phyloP scores from a whole-genome alignment of 53 echinoderm and acorn worm genomes.

The Holothuria leucospilota region DNA sequence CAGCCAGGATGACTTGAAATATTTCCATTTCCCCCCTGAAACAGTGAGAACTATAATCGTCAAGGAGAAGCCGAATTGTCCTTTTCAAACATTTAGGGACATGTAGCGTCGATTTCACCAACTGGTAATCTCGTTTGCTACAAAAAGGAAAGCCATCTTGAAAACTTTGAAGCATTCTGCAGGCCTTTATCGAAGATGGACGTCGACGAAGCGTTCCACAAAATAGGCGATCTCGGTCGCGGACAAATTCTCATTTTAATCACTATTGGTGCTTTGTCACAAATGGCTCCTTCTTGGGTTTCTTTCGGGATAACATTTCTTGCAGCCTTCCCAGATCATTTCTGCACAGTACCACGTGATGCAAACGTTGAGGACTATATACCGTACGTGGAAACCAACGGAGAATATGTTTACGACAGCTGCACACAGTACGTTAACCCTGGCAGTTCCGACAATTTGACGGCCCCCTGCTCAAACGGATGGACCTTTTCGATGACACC shows the following conservation, averaged over 20 bases:
- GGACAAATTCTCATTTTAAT: constrained; percentile 81
- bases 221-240: constrained; percentile 75
- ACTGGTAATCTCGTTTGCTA: too few relatives aligned
- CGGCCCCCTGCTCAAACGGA: constrained; percentile 69
- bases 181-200: constrained; percentile 70
- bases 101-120: too few relatives aligned
- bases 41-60: too few relatives aligned
- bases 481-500: constrained; percentile 68
- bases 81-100: too few relatives aligned
- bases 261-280: constrained; percentile 71
- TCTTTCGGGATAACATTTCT: constrained; percentile 81
- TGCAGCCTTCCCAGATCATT: constrained; percentile 76
- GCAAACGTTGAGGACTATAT: background rate
- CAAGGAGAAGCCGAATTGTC: too few relatives aligned
- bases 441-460: constrained; percentile 52
- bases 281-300: constrained; percentile 80
- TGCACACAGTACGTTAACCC: constrained; percentile 39
- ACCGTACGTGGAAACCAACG: background rate
- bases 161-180: too few relatives aligned
- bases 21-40: too few relatives aligned
- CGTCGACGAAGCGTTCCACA: constrained; percentile 72
- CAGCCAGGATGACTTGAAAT: too few relatives aligned
- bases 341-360: constrained; percentile 33
- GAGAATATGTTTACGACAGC: constrained; percentile 24
- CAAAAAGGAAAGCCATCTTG: too few relatives aligned